Evolutionary conservation across 2,888 invertebrate genomes (phyloP), one percentile per base, ranked within the genome.

Genomic region (Drosophila formosana): DNA sequence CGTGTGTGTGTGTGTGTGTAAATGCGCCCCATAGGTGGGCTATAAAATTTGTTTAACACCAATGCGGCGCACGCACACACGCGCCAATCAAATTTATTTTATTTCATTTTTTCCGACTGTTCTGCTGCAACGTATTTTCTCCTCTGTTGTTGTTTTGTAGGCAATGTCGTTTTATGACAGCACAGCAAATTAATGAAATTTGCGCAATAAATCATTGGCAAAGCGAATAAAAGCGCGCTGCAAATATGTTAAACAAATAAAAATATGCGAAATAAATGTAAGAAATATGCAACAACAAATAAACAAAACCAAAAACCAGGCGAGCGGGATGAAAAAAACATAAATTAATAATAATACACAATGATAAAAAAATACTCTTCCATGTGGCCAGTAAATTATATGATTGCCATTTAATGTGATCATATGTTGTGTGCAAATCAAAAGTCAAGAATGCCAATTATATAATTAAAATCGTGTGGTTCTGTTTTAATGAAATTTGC

Each of bases 41-140:
- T 69, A 83, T 86, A 86, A 86, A 83, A 81, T 83, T 81, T 81
- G 87, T 80, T 85, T 75, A 85, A 86, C 86, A 68, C 64, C 71
- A 71, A 76, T 68, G 67, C 76, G 68, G 13, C 71, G 53, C 60
- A 66, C 68, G 47, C 56, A 67, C 56, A 62, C 66, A 66, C 66
- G 56, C 65, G 66, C 80, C 86, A 85, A 82, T 82, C 82, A 82
- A 82, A 82, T 82, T 85, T 82, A 80, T 82, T 85, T 82, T 56
- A 71, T 80, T 82, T 69, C 37, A 67, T 66, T 65, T 55, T 51
- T 32, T 51, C 62, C 18, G n/a, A 37, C 37, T 18, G 18, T 1
- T n/a, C 34, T 11, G 34, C n/a, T 37, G 34, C 34, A 37, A 37
- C 1, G 7, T 18, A 18, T 18, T 18, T 18, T 18, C 37, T 43